phyloP scores from a whole-genome alignment of 2,113 vertebrate genomes.

The Gallinago paraguaiae region DNA sequence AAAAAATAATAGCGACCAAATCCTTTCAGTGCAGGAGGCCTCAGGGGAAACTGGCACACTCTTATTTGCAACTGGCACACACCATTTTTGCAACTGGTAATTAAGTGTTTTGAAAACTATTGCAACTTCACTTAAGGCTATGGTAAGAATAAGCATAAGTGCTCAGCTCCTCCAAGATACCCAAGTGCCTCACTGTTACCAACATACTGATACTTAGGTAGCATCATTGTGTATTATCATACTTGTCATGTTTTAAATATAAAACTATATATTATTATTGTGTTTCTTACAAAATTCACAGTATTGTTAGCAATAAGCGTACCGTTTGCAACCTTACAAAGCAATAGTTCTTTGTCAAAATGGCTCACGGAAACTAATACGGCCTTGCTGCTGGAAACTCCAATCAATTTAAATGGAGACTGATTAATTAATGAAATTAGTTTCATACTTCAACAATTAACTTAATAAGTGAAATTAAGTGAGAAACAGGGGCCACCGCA shows the following conservation, averaged over 20 bases:
- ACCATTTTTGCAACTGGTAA: background rate
- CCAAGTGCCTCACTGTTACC: background rate
- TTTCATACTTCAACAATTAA: background rate
- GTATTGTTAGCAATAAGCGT: background rate
- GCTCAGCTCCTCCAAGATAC: background rate
- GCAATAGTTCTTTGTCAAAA: background rate
- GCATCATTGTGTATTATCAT: background rate
- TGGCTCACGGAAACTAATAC: fast-evolving
- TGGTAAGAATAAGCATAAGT: background rate
- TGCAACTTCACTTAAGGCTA: background rate
- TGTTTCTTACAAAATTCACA: background rate
- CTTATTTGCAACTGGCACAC: too few relatives aligned
- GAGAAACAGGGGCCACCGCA: background rate
- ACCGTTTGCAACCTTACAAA: background rate
- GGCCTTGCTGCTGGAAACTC: background rate
- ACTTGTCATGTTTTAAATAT: background rate
- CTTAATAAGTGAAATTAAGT: background rate
- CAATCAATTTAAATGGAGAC: background rate
- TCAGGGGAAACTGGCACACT: background rate
- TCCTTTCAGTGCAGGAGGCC: background rate
- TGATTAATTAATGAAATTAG: background rate
- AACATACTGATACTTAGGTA: background rate
- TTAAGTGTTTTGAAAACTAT: background rate
- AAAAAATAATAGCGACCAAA: background rate
- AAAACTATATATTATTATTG: background rate